Base-by-base conservation (phyloP, 2,113 vertebrate species). In the Drymodes brunneopygia region DNA sequence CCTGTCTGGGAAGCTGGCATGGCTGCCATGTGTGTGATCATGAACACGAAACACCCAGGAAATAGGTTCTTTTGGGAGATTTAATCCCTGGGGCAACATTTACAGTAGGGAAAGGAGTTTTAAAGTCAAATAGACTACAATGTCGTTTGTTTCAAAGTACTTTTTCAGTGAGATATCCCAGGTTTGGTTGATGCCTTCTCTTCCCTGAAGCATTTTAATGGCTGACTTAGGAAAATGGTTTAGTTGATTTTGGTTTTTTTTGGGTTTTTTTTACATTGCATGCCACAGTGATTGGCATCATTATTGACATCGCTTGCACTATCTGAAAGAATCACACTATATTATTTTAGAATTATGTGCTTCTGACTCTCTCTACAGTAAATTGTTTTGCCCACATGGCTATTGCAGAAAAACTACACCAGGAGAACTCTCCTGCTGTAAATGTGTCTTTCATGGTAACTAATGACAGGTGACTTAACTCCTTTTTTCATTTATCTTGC, bases 1-100 rank as follows among this genome's bases (percentile, higher is more conserved):
- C 28, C 40, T 72, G 6, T 13, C 11, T 56, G 35, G 44, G 27
- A 28, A 44, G 31, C 16, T n/a, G 29, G 12, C 0, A 0, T 25
- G 17, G 28, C 15, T 84, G 36, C 28, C 12, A 7, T 11, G 7
- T 51, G 10, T 45, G 35, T 42, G 27, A 24, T 58, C 2, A 0
- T 57, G 25, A 53, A 11, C 15, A 23, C 42, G 17, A 38, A 82
- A 29, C 27, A 54, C 12, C 8, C 20, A 35, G 23, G 15, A 79
- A 53, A 31, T 3, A 31, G 6, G 8, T 35, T 47, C 14, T 72
- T 74, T 27, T 11, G 35, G 31, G 33, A 2, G 0, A 29, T 72
- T 62, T 82, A 42, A 50, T 82, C 31, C 53, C n/a, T 35, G 23
- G 18, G n/a, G 57, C 66, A 66, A 12, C 21, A 64, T 38, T 81